Evolutionary conservation across 2,797 vertebrate species (phyloP), one percentile per base, ranked within the genome.

Genomic region (Protonibea diacanthus): DNA sequence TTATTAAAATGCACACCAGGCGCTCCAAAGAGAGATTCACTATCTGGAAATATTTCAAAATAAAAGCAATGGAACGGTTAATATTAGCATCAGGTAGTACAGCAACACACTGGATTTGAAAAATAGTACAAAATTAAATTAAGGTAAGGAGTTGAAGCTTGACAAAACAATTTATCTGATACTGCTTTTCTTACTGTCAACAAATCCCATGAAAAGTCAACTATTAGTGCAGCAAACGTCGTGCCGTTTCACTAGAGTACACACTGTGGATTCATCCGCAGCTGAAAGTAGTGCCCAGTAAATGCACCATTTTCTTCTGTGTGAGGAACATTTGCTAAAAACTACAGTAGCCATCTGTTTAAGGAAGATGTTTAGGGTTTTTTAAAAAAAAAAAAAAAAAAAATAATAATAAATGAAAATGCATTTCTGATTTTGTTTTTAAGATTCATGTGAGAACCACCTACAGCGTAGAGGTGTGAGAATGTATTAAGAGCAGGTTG

Each of bases 21-120:
- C 40, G 12, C 38, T 72, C 20, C 29, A 68, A 76, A 59, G 56
- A 83, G 9, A 40, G 12, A 33, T 62, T 51, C 23, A 27, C 5
- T 48, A 25, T 61, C 6, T 56, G 5, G 44, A 17, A 0, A n/a
- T 45, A 13, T 29, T 29, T 21, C 58, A 8, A 62, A 66, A 38
- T 38, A 1, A 25, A 70, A 38, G 33, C 48, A 55, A 44, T 48
- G 9, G 61, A 27, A 18, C 42, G 6, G 4, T 47, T 57, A 38
- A 23, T 62, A 40, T 65, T 21, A 6, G 29, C 7, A 52, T 49
- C 5, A 40, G 18, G n/a, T 52, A 21, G 33, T 38, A 21, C 48
- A 15, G 12, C 8, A 15, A 25, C 11, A 29, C 51, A 51, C 23
- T 47, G 51, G 38, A 17, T 74, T 51, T 44, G 5, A 13, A 23